Evolutionary conservation across 2,113 vertebrate genomes (phyloP), one percentile per base, ranked within the genome.

Genomic region (Mohoua ochrocephala): DNA sequence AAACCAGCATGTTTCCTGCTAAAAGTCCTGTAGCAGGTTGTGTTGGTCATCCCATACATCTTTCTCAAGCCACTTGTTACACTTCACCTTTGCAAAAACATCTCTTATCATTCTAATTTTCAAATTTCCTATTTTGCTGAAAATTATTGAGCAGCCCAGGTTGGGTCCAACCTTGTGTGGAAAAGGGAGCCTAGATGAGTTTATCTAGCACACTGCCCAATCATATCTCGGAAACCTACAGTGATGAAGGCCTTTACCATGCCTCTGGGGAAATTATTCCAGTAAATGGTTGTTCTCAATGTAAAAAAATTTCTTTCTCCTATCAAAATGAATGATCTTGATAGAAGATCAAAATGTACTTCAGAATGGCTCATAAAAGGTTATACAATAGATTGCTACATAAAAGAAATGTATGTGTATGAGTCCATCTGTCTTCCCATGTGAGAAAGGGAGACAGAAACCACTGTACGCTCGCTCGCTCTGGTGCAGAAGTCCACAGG

Each of bases 381-480:
- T 52, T 81, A 35, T 47, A 37, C 19, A 31, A 1, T 63, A 47
- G 53, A 31, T 78, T 44, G 15, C 60, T 84, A 3, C 15, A 8
- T 70, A 8, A 74, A 70, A 53, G 10, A 28, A 67, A 35, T 1
- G 0, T 35, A 1, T 54, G 6, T n/a, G 10, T 39, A 9, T 41
- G 31, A 50, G 33, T 78, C 15, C 18, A 5, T 47, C 49, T 79
- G 53, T 74, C n/a, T 74, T 60, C 26, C 39, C 14, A 0, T 18
- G 5, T 18, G 33, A 61, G 53, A 9, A n/a, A 31, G 12, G 12
- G 23, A 77, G 68, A 31, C 39, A 57, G 50, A 89, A 87, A 42
- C 5, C 2, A 0, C 13, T 44, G 26, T 22, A 10, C 1, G 3
- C 5, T 81, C 0, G 3, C 5, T 81, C 0, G 0, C n/a, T 56